Percentiles rank a stretch among this genome's conserved stretches.
Conservation (phyloP, 2,888 invertebrate genomes). For the Diaprepes abbreviatus region DNA sequence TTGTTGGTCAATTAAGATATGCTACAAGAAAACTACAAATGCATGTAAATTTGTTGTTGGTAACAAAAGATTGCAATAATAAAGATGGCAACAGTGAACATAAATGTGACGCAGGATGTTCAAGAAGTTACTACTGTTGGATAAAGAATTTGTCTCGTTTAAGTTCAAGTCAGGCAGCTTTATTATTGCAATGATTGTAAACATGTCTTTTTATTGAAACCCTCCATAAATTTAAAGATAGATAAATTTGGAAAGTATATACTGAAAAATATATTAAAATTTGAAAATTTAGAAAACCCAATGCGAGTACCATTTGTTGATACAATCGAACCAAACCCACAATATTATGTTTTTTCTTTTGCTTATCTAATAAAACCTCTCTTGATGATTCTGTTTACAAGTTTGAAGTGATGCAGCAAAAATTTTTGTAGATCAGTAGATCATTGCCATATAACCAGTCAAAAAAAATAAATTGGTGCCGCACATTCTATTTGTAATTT, state of each 20-base stretch:
- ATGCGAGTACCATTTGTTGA: constrained; percentile 47
- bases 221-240: too few relatives aligned
- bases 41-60: constrained; percentile 18
- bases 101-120: too few relatives aligned
- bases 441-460: constrained; percentile 33
- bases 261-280: too few relatives aligned
- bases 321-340: constrained; percentile 42
- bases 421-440: constrained; percentile 14
- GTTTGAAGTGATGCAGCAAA: constrained; percentile 26
- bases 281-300: too few relatives aligned
- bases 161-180: constrained; percentile 38
- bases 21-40: neutral
- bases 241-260: too few relatives aligned
- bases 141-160: constrained; percentile 30
- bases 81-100: neutral
- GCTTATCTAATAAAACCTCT: constrained; percentile 31
- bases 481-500: too few relatives aligned
- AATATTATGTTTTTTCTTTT: constrained; percentile 20
- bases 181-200: constrained; percentile 36
- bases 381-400: constrained; percentile 26
- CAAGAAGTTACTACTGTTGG: too few relatives aligned
- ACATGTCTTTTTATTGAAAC: too few relatives aligned
- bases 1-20: constrained; percentile 3
- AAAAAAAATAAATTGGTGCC: constrained; percentile 17
- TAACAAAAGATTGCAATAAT: constrained; percentile 6